Evolutionary conservation across 2,888 invertebrate species (phyloP).

Genomic region (Miltochrista miniata): DNA sequence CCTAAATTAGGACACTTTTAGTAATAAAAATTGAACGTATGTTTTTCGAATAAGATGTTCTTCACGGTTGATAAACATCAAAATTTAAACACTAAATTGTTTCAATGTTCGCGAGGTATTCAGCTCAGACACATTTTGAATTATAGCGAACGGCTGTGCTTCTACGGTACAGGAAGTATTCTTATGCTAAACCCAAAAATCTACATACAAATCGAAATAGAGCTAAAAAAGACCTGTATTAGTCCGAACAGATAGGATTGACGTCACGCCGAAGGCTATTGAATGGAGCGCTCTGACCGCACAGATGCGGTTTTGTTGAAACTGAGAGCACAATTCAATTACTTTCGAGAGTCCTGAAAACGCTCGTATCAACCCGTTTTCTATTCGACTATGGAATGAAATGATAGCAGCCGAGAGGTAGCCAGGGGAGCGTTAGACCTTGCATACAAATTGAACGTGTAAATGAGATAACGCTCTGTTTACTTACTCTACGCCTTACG

Average conservation of each 20-base stretch:
- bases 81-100: no score
- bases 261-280: conserved; percentile 33
- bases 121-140: no score
- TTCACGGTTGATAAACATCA: no score
- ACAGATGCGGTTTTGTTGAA: conserved; percentile 36
- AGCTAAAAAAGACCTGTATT: conserved; percentile 27
- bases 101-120: no score
- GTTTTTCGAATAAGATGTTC: no score
- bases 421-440: conserved; percentile 65
- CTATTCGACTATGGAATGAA: conserved; percentile 33
- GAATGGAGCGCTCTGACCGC: conserved; percentile 34
- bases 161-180: no score
- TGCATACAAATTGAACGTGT: conserved; percentile 79
- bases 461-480: conserved; percentile 69
- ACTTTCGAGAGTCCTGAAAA: conserved; percentile 6
- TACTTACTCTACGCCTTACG: conserved; percentile 30
- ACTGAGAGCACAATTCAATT: conserved; percentile 47
- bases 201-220: conserved; percentile 19
- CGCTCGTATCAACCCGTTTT: conserved; percentile 22
- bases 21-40: no score
- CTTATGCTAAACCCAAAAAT: conserved; percentile 9
- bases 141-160: no score
- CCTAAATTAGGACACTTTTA: no score
- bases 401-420: conserved; percentile 35
- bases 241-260: conserved; percentile 41